phyloP scores from a whole-genome alignment of 2,888 invertebrate genomes.

The Drepanosiphum platanoidis region DNA sequence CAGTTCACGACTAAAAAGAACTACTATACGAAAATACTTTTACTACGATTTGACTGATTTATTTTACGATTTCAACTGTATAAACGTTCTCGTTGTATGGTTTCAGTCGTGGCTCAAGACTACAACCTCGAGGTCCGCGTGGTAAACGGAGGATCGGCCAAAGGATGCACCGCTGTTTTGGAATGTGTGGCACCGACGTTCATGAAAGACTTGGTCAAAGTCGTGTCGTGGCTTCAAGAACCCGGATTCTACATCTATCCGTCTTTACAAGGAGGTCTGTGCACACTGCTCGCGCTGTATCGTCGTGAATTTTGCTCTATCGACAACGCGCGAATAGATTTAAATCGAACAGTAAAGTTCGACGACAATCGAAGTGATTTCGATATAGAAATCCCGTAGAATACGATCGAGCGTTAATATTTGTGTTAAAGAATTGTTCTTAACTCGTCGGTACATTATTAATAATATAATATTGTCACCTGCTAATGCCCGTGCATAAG shows the following conservation, averaged over 20 bases:
- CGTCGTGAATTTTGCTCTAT: too few relatives aligned
- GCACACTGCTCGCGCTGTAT: too few relatives aligned
- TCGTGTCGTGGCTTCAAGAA: constrained; percentile 80
- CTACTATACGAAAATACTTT: too few relatives aligned
- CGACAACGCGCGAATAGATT: too few relatives aligned
- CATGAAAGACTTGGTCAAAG: constrained; percentile 79
- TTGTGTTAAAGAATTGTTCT: too few relatives aligned
- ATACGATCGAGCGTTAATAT: too few relatives aligned
- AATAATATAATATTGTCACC: too few relatives aligned
- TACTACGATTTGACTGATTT: neutral
- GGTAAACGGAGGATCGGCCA: constrained; percentile 72
- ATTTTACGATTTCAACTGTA: neutral
- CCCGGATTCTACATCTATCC: constrained; percentile 80
- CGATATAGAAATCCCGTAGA: too few relatives aligned
- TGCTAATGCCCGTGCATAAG: too few relatives aligned
- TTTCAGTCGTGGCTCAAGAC: constrained; percentile 78
- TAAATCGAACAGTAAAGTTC: too few relatives aligned
- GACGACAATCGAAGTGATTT: too few relatives aligned
- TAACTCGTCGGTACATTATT: too few relatives aligned
- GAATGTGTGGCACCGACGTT: constrained; percentile 79
- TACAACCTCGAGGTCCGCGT: constrained; percentile 80
- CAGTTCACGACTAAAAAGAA: neutral
- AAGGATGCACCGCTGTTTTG: constrained; percentile 78
- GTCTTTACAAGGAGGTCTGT: constrained; percentile 79
- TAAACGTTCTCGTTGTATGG: neutral